Percentiles rank a stretch among this genome's conserved stretches.
These are phyloP conservation scores for Psylliodes chrysocephalus DNA, from an alignment of 2,888 invertebrate genomes.

Conservation along the genomic window DNA sequence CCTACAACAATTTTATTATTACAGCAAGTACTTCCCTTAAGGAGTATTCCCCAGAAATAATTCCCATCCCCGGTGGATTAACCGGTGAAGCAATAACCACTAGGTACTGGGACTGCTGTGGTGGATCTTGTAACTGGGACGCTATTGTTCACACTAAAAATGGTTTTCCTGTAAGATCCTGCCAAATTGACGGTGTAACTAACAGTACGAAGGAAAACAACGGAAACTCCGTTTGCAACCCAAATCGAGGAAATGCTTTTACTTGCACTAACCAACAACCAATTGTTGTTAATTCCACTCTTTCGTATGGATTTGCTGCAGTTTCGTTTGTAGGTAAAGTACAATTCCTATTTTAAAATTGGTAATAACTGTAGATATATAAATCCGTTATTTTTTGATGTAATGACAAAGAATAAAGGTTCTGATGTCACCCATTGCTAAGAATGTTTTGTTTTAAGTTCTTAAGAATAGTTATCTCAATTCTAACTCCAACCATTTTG, in stretches of 20 bases:
- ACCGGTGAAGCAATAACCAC: conserved; percentile 33
- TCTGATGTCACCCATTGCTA: no score
- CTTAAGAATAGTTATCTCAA: no score
- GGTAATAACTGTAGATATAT: no score
- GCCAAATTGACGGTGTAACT: conserved; percentile 27
- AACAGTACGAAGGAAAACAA: conserved; percentile 20
- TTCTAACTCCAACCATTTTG: no score
- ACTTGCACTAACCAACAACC: conserved; percentile 37
- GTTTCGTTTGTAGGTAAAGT: conserved; percentile 33
- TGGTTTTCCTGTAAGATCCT: conserved; percentile 29
- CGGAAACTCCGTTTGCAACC: conserved; percentile 30
- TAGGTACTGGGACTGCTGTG: conserved; percentile 40
- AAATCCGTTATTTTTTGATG: no score
- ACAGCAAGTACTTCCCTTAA: not conserved
- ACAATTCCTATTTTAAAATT: no score
- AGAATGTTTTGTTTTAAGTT: no score
- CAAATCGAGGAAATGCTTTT: conserved; percentile 30
- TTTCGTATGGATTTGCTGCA: conserved; percentile 39
- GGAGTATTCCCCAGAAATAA: conserved; percentile 19
- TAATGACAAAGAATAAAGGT: no score
- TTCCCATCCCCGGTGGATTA: conserved; percentile 27
- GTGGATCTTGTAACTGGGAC: conserved; percentile 34
- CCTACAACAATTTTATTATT: not conserved
- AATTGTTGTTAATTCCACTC: conserved; percentile 27
- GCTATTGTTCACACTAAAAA: conserved; percentile 27